Evolutionary conservation across 2,888 invertebrate species (phyloP), one percentile per base, ranked within the genome.

Genomic region (Aspidapion aeneum): DNA sequence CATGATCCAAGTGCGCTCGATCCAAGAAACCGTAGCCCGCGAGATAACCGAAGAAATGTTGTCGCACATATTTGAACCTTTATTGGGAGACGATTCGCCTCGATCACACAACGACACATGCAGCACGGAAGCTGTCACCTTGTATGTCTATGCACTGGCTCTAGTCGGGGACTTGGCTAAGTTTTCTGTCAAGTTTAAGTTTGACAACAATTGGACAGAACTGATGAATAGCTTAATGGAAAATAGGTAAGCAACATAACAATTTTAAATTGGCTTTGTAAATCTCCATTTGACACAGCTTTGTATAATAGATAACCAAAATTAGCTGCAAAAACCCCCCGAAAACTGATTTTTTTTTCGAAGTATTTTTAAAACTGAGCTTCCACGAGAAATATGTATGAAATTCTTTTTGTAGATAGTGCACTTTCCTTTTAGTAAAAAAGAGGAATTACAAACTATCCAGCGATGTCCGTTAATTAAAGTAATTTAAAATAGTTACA

Each of bases 81-180:
- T 84, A 50, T 64, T 83, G 12, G 78, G 78, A 1, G 72, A 74
- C 9, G 71, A 72, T 21, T 60, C 69, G n/a, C 61, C 71, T n/a
- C 66, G 65, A 58, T 63, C 63, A 7, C 63, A 63, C n/a, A 68
- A 69, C 58, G 51, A 52, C 18, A 66, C 56, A 16, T 66, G 70
- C n/a, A 67, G 66, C 21, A 74, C 78, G 60, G 79, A 82, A 61
- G 75, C 80, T 1, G 79, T 81, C 18, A 78, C 79, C 52, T 75
- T 84, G 58, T 83, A 82, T 63, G 74, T 84, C 49, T 79, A 84
- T 70, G 81, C 82, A 1, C 70, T 85, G 50, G 79, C 78, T 2
- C 73, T 85, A 19, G 77, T 82, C n/a, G 78, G 82, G 35, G 82
- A 83, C 69, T 73, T 85, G 51, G 79, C 82, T 1, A 74, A 78